Evolutionary conservation across 2,888 invertebrate genomes (phyloP).

Genomic region (Byasa hedistus): DNA sequence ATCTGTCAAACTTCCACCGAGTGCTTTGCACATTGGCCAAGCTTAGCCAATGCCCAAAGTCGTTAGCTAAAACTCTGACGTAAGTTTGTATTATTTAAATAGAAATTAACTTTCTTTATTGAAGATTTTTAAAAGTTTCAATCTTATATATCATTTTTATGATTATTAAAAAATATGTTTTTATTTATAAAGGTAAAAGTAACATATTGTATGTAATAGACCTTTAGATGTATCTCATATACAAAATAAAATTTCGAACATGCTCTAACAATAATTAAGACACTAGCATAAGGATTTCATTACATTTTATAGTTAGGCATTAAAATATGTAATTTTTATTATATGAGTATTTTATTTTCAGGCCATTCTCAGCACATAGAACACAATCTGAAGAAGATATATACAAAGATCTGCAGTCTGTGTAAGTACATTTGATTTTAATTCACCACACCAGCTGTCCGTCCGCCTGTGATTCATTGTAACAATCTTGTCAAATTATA

Average conservation of each 20-base stretch:
- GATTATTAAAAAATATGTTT: background rate
- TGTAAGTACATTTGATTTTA: conserved; percentile 80
- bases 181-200: too few relatives aligned
- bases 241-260: too few relatives aligned
- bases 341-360: conserved; percentile 67
- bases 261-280: too few relatives aligned
- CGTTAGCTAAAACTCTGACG: conserved; percentile 83
- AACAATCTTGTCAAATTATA: conserved; percentile 40
- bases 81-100: conserved; percentile 73
- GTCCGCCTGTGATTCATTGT: conserved; percentile 5
- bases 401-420: conserved; percentile 89
- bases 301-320: background rate
- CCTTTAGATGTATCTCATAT: too few relatives aligned
- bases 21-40: conserved; percentile 94
- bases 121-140: too few relatives aligned
- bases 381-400: conserved; percentile 91
- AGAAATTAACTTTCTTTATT: background rate
- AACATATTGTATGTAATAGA: too few relatives aligned
- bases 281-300: too few relatives aligned
- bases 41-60: conserved; percentile 89
- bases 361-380: conserved; percentile 90
- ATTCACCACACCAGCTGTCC: conserved; percentile 10
- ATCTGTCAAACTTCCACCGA: conserved; percentile 95
- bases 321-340: background rate
- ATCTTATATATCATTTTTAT: too few relatives aligned